Percentiles rank a stretch among this genome's conserved stretches.
phyloP scores from a whole-genome alignment of 2,113 vertebrate species.

The Oplegnathus fasciatus region DNA sequence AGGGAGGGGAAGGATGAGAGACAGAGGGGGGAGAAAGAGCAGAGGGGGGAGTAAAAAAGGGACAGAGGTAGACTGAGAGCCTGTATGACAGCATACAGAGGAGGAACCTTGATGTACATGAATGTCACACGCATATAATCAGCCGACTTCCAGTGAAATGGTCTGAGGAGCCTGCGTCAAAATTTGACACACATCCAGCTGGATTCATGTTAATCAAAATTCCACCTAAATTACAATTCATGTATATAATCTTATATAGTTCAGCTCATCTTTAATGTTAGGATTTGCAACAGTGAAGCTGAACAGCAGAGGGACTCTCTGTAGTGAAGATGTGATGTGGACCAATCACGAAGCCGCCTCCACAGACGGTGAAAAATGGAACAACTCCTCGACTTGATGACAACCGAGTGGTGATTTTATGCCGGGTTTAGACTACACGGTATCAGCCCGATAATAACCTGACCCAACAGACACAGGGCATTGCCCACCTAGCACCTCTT shows the following conservation, averaged over 20 bases:
- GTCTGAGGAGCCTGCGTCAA: neutral
- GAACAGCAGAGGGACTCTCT: neutral
- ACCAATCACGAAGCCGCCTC: neutral
- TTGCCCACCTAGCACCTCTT: too few relatives aligned
- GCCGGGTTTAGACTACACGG: neutral
- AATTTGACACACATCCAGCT: neutral
- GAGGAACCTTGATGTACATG: neutral
- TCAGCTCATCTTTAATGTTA: too few relatives aligned
- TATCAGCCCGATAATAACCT: neutral
- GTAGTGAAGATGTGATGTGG: neutral
- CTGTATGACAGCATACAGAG: neutral
- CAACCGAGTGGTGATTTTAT: neutral
- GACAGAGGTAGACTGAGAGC: slow-evolving; percentile 26
- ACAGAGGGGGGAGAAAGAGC: slow-evolving; percentile 1
- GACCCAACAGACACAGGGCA: neutral
- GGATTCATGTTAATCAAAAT: neutral
- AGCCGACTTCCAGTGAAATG: neutral
- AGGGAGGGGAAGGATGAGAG: slow-evolving; percentile 41
- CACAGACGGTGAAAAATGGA: neutral
- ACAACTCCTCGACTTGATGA: neutral
- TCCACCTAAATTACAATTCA: neutral
- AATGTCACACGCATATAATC: neutral
- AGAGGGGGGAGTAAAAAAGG: slow-evolving; percentile 6
- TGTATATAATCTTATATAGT: neutral
- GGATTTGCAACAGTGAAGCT: neutral